Evolutionary conservation across 2,888 invertebrate species (phyloP), one percentile per base, ranked within the genome.

Genomic region (Agapetus fuscipes): DNA sequence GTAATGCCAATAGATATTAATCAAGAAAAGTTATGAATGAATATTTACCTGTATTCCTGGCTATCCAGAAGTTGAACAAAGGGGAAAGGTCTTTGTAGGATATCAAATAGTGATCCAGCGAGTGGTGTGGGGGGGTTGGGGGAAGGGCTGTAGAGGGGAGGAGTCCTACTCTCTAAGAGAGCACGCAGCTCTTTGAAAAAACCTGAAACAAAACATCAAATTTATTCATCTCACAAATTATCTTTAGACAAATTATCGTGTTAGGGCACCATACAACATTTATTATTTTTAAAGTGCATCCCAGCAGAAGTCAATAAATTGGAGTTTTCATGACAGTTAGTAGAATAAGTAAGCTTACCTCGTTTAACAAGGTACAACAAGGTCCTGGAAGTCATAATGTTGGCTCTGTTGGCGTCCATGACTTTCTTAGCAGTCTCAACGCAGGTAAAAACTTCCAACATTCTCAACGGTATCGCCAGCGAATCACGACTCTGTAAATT

Each of bases 381-480:
- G 38, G 71, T 75, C 49, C 59, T 60, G 34, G 56, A 65, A 46
- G 62, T 55, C 45, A 57, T 49, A 45, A 50, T 53, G 3, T 58
- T 41, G 17, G 59, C 59, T 39, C 61, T 61, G 41, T 63, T 59
- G 34, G 53, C 56, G 33, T 57, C 59, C 50, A 67, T 56, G 17
- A 62, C 58, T 37, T 55, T 56, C 50, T 56, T 63, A 35, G 57
- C 59, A 34, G 56, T 62, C 46, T 60, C 62, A 34, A 61, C 66
- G 43, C 76, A 71, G 7, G 84, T 80, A 53, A 83, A 86, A 16
- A 82, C 76, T 57, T 88, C 86, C 53, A 91, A 62, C 66, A 84
- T 80, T 52, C 87, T 72, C 43, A 90, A 64, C 3, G 86, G 82
- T 36, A 86, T 76, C 14, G 84, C 81, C 46, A 82, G 65, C 3